phyloP scores from a whole-genome alignment of 2,113 vertebrate species.

The Cephalopholis sonnerati region DNA sequence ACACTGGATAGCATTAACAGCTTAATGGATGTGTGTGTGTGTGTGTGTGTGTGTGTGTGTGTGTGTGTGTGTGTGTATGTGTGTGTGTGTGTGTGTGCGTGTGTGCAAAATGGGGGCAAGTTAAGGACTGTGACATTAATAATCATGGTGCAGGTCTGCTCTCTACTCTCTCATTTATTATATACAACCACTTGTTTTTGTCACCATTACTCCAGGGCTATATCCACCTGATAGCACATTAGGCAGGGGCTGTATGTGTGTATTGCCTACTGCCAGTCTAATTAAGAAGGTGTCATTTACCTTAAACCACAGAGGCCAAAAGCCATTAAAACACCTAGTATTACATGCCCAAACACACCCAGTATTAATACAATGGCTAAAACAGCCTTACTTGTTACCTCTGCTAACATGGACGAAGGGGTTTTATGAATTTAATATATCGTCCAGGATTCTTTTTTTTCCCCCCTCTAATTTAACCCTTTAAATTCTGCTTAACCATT shows the following conservation, averaged over 20 bases:
- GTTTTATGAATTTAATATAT: background rate
- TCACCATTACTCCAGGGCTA: background rate
- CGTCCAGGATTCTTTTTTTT: no score
- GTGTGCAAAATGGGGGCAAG: background rate
- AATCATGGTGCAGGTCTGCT: slow-evolving; percentile 16
- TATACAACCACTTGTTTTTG: slow-evolving; percentile 17
- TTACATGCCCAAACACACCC: background rate
- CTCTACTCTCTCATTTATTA: slow-evolving; percentile 17
- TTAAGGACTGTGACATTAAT: slow-evolving; percentile 2
- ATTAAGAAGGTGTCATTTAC: slow-evolving; percentile 20
- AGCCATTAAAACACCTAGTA: background rate
- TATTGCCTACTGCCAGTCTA: background rate
- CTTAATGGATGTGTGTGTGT: background rate
- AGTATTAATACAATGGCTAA: background rate
- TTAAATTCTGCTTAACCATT: no score
- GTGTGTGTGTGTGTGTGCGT: background rate
- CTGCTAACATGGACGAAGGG: background rate
- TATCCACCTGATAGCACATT: background rate
- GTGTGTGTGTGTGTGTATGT: background rate
- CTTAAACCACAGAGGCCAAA: slow-evolving; percentile 8
- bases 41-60: background rate
- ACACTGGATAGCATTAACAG: slow-evolving; percentile 7
- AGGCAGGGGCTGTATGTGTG: background rate
- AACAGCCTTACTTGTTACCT: background rate
- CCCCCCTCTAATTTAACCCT: no score